Conservation (phyloP, 1,140 invertebrate species). For the Drosophila lacteicornis region DNA sequence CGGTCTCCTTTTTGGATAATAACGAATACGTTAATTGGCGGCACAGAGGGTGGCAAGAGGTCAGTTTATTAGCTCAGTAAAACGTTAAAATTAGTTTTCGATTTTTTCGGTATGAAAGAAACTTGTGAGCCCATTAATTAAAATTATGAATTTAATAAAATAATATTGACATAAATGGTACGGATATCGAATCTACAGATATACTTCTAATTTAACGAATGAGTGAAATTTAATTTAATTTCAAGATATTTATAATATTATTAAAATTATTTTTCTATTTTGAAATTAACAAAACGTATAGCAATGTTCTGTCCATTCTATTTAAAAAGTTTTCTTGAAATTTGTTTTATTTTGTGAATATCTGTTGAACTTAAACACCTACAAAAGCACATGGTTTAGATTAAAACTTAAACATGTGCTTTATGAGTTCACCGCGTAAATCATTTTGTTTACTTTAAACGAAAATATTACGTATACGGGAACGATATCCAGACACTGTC, state of each 20-base stretch:
- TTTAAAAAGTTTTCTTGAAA: no score
- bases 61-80: constrained; percentile 36
- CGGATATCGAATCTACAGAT: no score
- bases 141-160: no score
- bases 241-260: background rate
- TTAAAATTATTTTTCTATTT: background rate
- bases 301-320: no score
- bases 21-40: background rate
- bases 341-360: no score
- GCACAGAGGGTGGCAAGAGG: constrained; percentile 6
- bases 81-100: constrained; percentile 13
- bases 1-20: constrained; percentile 56
- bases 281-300: no score
- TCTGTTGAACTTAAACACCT: no score
- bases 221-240: no score
- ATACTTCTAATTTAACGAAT: no score
- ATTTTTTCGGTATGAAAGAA: background rate
- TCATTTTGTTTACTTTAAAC: background rate
- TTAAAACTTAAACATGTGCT: background rate
- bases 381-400: background rate
- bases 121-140: no score
- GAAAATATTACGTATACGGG: constrained; percentile 1
- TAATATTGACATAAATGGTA: no score
- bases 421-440: background rate
- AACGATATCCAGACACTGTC: constrained; percentile 3